Percentiles rank a stretch among this genome's conserved stretches.
Conservation (phyloP, 2,888 invertebrate genomes). For the Yponomeuta plumbellus region DNA sequence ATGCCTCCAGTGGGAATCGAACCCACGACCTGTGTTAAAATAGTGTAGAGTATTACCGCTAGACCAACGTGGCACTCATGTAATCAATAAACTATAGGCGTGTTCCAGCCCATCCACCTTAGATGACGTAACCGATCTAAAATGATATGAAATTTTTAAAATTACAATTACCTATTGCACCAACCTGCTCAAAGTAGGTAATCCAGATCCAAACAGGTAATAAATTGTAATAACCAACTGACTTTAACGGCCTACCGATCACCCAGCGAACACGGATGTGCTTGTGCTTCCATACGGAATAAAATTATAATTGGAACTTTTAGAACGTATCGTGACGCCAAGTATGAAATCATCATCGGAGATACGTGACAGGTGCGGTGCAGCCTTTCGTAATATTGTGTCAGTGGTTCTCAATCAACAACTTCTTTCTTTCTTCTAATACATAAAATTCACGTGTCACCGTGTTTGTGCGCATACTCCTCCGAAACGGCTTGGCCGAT, state of each 20-base stretch:
- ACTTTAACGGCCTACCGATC: background rate
- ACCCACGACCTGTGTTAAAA: no score
- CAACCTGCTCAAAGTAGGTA: background rate
- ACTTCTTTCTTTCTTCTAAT: no score
- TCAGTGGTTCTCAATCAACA: background rate
- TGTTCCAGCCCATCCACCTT: background rate
- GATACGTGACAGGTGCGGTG: constrained; percentile 6
- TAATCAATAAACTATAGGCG: no score
- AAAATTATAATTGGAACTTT: constrained; percentile 2
- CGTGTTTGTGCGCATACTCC: no score
- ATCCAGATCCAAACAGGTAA: background rate
- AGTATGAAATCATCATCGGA: constrained; percentile 5
- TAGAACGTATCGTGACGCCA: constrained; percentile 5
- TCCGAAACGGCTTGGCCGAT: no score
- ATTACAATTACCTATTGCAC: background rate
- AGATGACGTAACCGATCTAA: background rate
- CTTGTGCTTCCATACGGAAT: constrained; percentile 4
- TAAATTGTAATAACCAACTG: background rate
- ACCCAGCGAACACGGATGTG: background rate
- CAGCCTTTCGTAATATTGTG: constrained; percentile 2
- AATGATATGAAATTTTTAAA: background rate
- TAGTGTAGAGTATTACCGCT: no score
- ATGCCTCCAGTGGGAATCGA: no score
- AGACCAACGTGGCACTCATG: no score
- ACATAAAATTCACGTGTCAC: no score